Evolutionary conservation across 2,113 vertebrate species (phyloP).

Genomic region (Geococcyx californianus): DNA sequence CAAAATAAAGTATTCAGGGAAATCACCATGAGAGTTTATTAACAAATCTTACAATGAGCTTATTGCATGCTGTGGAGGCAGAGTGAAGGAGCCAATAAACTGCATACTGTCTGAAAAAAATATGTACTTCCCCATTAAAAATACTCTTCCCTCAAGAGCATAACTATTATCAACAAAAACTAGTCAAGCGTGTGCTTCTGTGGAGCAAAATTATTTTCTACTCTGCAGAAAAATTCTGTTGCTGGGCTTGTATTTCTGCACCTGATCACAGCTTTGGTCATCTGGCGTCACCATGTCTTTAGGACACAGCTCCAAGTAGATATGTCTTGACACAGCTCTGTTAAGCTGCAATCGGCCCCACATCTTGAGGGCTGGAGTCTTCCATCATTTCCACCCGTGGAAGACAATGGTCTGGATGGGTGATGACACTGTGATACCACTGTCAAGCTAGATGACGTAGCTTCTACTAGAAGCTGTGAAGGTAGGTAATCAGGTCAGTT

Average conservation of each 20-base stretch:
- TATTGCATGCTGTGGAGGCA: background rate
- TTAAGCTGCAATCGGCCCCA: background rate
- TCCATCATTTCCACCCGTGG: background rate
- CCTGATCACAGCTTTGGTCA: background rate
- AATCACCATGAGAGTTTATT: background rate
- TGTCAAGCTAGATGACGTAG: background rate
- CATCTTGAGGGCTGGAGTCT: background rate
- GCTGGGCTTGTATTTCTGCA: background rate
- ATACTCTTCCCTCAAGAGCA: background rate
- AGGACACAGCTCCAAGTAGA: background rate
- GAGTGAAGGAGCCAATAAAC: background rate
- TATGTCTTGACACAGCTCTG: background rate
- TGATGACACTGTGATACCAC: background rate
- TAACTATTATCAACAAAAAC: background rate
- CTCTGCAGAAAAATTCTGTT: background rate
- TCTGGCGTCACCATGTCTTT: background rate
- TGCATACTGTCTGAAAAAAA: background rate
- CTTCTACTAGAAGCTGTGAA: background rate
- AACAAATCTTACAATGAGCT: background rate
- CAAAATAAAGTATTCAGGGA: conserved; percentile 6
- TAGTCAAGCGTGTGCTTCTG: background rate
- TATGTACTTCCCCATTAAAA: background rate
- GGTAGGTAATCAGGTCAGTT: background rate
- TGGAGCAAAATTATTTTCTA: background rate
- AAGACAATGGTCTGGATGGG: background rate